A percentile compares a stretch with the other conserved stretches of the same genome.
Evolutionary conservation across 2,113 vertebrate genomes (phyloP).

Genomic region (Hippocampus guttulatus): DNA sequence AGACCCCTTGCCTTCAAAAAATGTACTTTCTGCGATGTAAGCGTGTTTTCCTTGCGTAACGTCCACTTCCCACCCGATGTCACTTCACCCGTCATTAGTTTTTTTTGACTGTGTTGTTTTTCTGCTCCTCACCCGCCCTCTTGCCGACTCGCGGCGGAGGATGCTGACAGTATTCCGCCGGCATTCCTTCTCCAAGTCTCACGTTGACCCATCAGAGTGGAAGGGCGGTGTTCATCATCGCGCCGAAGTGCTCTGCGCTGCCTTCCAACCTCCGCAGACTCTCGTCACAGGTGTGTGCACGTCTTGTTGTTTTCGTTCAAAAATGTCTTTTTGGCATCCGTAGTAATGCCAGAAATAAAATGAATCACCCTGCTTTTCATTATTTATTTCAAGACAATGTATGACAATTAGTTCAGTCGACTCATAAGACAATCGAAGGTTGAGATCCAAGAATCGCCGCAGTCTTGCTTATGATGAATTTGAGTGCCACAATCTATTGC

Average conservation of each 20-base stretch:
- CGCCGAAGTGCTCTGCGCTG: constrained; percentile 59
- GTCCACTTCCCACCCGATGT: not conserved
- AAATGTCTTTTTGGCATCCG: not conserved
- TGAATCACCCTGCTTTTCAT: not conserved
- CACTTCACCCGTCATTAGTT: not conserved
- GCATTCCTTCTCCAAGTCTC: constrained; percentile 66
- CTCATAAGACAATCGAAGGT: not conserved
- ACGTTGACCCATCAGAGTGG: constrained; percentile 72
- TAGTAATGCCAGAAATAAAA: not conserved
- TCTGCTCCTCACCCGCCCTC: not conserved
- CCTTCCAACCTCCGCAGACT: constrained; percentile 70
- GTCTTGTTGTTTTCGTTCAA: not conserved
- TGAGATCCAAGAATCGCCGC: not conserved
- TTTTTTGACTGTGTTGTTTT: not conserved
- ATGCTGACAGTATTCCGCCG: constrained; percentile 74
- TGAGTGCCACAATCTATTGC: not conserved
- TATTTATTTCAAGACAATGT: not conserved
- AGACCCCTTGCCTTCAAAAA: not conserved
- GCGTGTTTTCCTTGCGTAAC: not conserved
- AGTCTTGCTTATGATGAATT: not conserved
- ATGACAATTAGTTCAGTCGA: not conserved
- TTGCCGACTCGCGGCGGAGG: constrained; percentile 52
- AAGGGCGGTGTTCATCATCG: constrained; percentile 64
- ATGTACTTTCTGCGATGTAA: not conserved
- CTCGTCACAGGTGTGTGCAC: constrained; percentile 67